Evolutionary conservation across 2,888 invertebrate species (phyloP), one percentile per base, ranked within the genome.

Genomic region (Synanthedon formicaeformis): DNA sequence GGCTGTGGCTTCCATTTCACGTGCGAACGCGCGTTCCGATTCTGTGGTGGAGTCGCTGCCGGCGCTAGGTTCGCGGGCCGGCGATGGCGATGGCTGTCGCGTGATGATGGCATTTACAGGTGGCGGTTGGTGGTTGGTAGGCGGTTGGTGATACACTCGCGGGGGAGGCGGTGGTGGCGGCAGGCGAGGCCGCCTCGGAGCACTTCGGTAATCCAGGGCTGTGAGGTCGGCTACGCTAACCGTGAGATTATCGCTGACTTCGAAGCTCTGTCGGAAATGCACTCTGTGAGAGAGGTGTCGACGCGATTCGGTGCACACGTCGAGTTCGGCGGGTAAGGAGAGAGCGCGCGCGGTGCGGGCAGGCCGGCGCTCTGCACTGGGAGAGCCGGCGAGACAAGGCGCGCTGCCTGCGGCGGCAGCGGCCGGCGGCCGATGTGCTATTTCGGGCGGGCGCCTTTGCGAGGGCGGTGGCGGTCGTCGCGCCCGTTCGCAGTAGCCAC

Each of bases 401-500:
- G 69, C 81, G 73, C 78, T 80, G 70, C 77, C 81, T 69, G 80
- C 79, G 60, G 68, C 71, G 70, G 76, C 81, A 69, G 80, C 79
- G 67, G 58, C 58, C 66, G 63, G 60, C 65, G 64, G 57, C 65
- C 67, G 62, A 64, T 54, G 72, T 67, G 73, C 77, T 78, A 81
- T 78, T 75, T 81, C 80, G 65, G 77, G 71, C 63, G 66, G 67
- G 58, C 71, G 72, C 63, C 75, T 71, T 53, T 64, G 64, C 56
- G 72, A 57, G 60, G 74, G 67, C 67, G 81, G 75, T 58, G 75
- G 78, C 65, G 79, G 77, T 50, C 79, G 78, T 55, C 81, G 84
- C 52, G 81, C 73, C 50, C 81, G 81, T 66, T 93, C 93, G 67
- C 93, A 90, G 78, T 92, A 93, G 53, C 94, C 94, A 65, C 93